Conservation (phyloP, 2,797 vertebrate genomes). For the Peromyscus aztecus region DNA sequence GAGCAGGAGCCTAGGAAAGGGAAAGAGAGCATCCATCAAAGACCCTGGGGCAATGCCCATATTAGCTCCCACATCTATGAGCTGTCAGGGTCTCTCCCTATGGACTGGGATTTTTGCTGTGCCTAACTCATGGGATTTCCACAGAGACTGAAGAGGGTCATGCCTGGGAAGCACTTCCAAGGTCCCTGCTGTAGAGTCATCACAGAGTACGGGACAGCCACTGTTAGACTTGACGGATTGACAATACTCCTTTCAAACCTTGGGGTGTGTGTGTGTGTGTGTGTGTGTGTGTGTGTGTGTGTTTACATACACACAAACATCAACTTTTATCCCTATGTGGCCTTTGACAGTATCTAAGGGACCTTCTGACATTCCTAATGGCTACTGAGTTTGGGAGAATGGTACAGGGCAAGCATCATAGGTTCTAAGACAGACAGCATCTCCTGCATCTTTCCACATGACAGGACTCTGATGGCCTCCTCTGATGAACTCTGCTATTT, state of each 20-base stretch:
- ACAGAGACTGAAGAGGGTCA: neutral
- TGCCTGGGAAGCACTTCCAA: accelerated
- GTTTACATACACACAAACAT: neutral
- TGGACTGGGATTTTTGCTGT: neutral
- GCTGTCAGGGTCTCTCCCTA: neutral
- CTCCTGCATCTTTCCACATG: neutral
- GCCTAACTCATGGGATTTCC: neutral
- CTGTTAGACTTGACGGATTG: neutral
- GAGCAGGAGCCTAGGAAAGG: neutral
- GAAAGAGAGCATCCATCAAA: neutral
- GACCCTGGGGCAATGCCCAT: neutral
- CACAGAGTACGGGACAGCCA: accelerated
- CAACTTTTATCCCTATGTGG: neutral
- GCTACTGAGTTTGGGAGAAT: neutral
- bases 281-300: neutral
- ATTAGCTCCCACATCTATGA: neutral
- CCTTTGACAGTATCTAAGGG: neutral
- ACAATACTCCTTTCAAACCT: neutral
- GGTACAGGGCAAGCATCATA: accelerated
- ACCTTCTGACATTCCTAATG: neutral
- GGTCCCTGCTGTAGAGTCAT: neutral
- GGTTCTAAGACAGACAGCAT: neutral
- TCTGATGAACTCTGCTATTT: neutral
- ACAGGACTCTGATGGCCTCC: neutral
- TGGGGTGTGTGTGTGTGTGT: neutral